phyloP scores from a whole-genome alignment of 1,140 invertebrate species.

The Gyrodactylus salaris region DNA sequence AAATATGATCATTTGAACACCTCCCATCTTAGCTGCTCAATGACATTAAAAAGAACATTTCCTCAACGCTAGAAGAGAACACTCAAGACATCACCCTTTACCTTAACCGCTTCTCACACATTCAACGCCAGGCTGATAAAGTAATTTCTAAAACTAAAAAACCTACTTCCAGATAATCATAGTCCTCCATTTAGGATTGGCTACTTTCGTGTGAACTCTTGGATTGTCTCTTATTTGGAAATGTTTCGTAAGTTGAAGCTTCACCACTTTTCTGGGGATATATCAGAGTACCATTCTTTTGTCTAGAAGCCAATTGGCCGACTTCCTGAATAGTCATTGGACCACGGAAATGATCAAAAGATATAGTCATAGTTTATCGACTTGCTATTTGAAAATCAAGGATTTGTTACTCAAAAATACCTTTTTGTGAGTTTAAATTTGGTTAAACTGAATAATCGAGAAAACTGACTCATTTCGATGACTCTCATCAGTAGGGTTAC shows the following conservation, averaged over 20 bases:
- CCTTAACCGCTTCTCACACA: background rate
- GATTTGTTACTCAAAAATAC: background rate
- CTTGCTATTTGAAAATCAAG: background rate
- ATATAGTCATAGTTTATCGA: background rate
- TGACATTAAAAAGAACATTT: background rate
- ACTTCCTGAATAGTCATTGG: background rate
- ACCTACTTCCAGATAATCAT: background rate
- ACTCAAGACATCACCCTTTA: background rate
- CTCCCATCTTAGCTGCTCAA: no score
- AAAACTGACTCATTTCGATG: no score
- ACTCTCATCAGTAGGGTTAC: no score
- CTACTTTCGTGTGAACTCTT: background rate
- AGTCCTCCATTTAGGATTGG: background rate
- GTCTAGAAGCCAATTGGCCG: background rate
- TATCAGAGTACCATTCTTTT: background rate
- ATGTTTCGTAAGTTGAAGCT: background rate
- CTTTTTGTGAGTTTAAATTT: background rate
- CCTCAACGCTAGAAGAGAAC: background rate
- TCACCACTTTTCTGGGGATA: background rate
- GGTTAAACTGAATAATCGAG: no score
- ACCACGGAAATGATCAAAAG: background rate
- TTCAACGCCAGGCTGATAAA: background rate
- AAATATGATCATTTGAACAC: no score
- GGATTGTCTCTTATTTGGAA: background rate
- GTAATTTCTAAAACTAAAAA: background rate